Evolutionary conservation across 2,888 invertebrate genomes (phyloP).

Genomic region (Abrostola triplasia): DNA sequence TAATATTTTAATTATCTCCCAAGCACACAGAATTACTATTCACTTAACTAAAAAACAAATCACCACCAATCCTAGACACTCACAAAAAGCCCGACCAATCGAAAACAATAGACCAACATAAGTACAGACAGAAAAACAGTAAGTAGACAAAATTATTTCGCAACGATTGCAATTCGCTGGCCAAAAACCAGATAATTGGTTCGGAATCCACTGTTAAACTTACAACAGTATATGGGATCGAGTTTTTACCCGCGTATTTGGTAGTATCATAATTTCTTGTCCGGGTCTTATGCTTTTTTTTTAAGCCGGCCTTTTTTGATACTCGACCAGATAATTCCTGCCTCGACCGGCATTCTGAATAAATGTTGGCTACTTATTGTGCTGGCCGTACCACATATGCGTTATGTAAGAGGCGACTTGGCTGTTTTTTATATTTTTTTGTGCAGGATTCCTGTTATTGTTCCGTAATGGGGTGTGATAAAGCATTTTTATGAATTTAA

Average conservation of each 20-base stretch:
- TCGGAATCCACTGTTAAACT: constrained; percentile 65
- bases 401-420: constrained; percentile 61
- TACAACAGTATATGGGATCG: constrained; percentile 66
- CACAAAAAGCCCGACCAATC: constrained; percentile 43
- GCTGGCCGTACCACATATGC: constrained; percentile 61
- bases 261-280: constrained; percentile 87
- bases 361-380: constrained; percentile 70
- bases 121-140: constrained; percentile 58
- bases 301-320: constrained; percentile 77
- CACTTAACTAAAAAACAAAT: constrained; percentile 21
- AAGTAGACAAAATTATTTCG: constrained; percentile 64
- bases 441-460: constrained; percentile 67
- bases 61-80: constrained; percentile 25
- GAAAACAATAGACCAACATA: constrained; percentile 49
- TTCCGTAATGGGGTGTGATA: constrained; percentile 75
- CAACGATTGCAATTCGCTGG: constrained; percentile 57
- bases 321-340: constrained; percentile 75
- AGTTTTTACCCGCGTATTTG: constrained; percentile 83
- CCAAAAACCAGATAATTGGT: constrained; percentile 69
- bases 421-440: constrained; percentile 60
- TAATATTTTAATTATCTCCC: constrained; percentile 8
- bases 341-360: constrained; percentile 72
- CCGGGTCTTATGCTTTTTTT: constrained; percentile 67
- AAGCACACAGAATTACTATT: constrained; percentile 19
- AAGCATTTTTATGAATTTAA: constrained; percentile 70